Evolutionary conservation across 2,113 vertebrate genomes (phyloP).

Genomic region (Gallinago paraguaiae): DNA sequence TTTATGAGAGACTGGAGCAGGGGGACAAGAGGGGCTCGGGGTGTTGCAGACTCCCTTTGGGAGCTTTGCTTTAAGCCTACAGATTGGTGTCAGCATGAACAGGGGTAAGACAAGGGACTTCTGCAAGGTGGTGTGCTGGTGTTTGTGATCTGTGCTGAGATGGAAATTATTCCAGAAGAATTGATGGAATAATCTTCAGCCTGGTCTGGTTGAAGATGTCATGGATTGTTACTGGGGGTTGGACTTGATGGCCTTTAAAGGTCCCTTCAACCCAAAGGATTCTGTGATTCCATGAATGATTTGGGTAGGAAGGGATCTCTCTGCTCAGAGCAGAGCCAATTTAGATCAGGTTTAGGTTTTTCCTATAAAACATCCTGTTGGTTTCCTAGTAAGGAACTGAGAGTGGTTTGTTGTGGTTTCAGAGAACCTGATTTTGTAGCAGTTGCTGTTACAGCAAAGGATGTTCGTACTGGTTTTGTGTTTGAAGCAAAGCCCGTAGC

Average conservation of each 20-base stretch:
- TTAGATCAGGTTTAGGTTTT: not conserved
- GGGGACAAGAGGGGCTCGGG: not conserved
- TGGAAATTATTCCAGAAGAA: not conserved
- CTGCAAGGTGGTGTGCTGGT: not conserved
- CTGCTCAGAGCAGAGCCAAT: not conserved
- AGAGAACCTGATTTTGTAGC: not conserved
- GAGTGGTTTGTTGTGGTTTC: not conserved
- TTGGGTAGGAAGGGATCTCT: not conserved
- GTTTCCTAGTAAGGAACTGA: not conserved
- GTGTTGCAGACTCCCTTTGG: no score
- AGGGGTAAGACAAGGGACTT: not conserved
- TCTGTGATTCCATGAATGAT: not conserved
- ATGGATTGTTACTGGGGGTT: not conserved
- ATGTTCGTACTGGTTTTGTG: not conserved
- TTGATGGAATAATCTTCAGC: fast-evolving
- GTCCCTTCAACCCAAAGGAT: not conserved
- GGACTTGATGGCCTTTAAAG: not conserved
- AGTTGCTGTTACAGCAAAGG: not conserved
- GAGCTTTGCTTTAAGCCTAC: not conserved
- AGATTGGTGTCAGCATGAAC: not conserved
- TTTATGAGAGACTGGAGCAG: not conserved
- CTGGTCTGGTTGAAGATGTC: not conserved
- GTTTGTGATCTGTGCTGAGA: no score
- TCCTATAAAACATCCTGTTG: not conserved
- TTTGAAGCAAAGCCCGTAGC: not conserved